Percentiles rank a stretch among this genome's conserved stretches.
phyloP scores from a whole-genome alignment of 2,113 vertebrate genomes.

The Pomatostomus ruficeps region DNA sequence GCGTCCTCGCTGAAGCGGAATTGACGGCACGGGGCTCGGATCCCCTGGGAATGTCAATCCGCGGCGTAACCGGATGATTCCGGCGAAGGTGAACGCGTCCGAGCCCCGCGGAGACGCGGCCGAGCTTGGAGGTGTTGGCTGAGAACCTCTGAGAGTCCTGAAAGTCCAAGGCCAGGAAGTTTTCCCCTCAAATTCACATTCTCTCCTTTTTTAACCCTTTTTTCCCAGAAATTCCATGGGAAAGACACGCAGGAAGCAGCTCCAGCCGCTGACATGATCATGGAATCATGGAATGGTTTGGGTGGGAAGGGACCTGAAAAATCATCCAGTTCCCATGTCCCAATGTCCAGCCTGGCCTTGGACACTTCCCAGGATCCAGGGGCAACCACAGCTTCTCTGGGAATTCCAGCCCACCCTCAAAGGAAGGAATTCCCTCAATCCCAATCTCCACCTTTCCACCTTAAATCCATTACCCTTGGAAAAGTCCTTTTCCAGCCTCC shows the following conservation, averaged over 20 bases:
- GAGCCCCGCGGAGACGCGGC: background rate
- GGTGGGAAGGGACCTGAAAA: background rate
- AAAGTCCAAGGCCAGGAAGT: background rate
- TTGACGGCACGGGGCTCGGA: background rate
- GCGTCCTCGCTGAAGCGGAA: background rate
- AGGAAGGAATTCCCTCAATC: background rate
- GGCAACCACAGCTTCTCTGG: background rate
- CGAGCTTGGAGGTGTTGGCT: background rate
- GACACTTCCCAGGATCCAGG: rapidly evolving
- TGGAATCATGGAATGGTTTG: rapidly evolving
- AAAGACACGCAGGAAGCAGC: rapidly evolving
- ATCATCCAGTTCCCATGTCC: too few species aligned
- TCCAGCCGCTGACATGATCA: rapidly evolving
- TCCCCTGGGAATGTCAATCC: rapidly evolving
- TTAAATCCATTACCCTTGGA: background rate
- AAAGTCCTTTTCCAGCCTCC: background rate
- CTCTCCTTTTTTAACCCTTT: background rate
- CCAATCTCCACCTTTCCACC: background rate
- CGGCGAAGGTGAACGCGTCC: rapidly evolving
- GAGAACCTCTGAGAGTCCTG: background rate
- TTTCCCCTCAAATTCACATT: background rate
- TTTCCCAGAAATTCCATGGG: background rate
- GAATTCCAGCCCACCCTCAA: background rate
- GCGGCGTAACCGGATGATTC: background rate
- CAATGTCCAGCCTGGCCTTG: background rate